Evolutionary conservation across 2,888 invertebrate genomes (phyloP), one percentile per base, ranked within the genome.

Genomic region (Lepidocyrtinus sp.): DNA sequence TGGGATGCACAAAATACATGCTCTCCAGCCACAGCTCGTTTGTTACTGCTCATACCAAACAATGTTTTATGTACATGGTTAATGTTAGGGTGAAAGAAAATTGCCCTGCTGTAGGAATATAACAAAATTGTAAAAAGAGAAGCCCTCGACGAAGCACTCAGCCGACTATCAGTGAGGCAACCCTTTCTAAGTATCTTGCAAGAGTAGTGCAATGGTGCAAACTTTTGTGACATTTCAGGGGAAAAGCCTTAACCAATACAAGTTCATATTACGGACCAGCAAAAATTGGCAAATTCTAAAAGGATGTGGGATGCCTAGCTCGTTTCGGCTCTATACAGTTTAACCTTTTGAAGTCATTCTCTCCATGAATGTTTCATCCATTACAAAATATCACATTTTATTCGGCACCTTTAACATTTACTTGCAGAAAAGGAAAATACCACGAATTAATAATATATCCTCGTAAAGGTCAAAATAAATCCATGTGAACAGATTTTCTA

Each of bases 1-100:
- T 70, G 70, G 59, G 61, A 68, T 78, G 78, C 78, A 78, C 36
- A 36, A 36, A n/a, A n/a, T n/a, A 36, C 36, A 36, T 12, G 36
- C 5, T n/a, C n/a, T 36, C 36, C 36, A 36, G 36, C 36, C 12
- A 36, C 12, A 36, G 36, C 36, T 36, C 36, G 36, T 36, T 7
- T 12, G 36, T 36, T 36, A 36, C 36, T 36, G 12, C 36, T 7
- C 36, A 36, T 36, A 36, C 36, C 12, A 12, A 5, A 36, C 36
- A 36, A 36, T 7, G 36, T 36, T 5, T 7, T 36, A 36, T 36
- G 36, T 5, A 36, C 36, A 36, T 36, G 12, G 36, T 5, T 36
- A 36, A 36, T 36, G 5, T 36, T 7, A 36, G 5, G 36, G 12
- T 36, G 5, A 36, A 12, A 36, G 36, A 36, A 36, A 36, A 36